Conservation (phyloP, 2,888 invertebrate species). For the Labia minor region DNA sequence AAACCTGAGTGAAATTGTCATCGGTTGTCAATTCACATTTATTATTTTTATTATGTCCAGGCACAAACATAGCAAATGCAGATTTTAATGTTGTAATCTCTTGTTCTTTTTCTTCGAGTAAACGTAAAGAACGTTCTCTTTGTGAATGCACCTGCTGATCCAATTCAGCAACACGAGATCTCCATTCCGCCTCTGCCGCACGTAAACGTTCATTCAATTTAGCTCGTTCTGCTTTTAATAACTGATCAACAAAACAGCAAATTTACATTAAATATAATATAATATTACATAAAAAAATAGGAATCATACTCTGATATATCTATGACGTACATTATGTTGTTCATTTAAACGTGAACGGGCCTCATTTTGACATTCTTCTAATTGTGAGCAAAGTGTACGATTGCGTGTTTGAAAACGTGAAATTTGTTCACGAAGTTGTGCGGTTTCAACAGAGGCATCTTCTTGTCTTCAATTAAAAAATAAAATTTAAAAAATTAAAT, state of each 20-base stretch:
- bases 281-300: too few species aligned
- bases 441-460: background rate
- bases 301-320: too few species aligned
- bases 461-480: background rate
- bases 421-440: background rate
- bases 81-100: slow-evolving; percentile 52
- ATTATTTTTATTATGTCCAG: slow-evolving; percentile 35
- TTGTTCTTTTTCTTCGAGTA: slow-evolving; percentile 71
- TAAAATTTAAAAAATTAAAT: too few species aligned
- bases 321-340: background rate
- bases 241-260: background rate
- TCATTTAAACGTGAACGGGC: background rate
- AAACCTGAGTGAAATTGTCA: too few species aligned
- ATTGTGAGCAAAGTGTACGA: background rate
- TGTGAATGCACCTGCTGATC: slow-evolving; percentile 70
- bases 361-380: background rate
- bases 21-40: too few species aligned
- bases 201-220: slow-evolving; percentile 35
- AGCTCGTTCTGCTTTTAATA: slow-evolving; percentile 35
- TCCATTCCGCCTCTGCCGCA: slow-evolving; percentile 41
- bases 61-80: slow-evolving; percentile 43
- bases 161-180: slow-evolving; percentile 44
- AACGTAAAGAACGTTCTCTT: slow-evolving; percentile 61
- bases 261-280: slow-evolving; percentile 30
- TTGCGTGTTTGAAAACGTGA: background rate